Evolutionary conservation across 1,140 invertebrate species (phyloP), one percentile per base, ranked within the genome.

Genomic region (Drosophila micromelanica): DNA sequence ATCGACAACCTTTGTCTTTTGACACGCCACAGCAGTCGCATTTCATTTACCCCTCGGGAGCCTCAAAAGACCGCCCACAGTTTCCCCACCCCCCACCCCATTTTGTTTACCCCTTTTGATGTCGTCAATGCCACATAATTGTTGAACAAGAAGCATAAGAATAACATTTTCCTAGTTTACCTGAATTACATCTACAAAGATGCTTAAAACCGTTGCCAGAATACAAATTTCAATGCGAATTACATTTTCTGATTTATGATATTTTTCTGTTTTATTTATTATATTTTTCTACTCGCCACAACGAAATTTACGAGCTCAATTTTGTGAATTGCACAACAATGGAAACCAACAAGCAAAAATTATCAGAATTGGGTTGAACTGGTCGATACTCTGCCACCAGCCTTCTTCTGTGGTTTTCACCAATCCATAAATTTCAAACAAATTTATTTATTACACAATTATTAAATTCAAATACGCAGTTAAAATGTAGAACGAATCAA

Each of bases 211-310:
- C 23, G 12, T 27, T 48, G 46, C 17, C 27, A 65, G 46, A 48
- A 55, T 75, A 35, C 62, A 65, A 48, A 37, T 64, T 73, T 51
- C 57, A 73, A 60, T 54, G 17, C 37, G 11, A 38, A 12, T 65
- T 32, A 42, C 8, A 1, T 7, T 60, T 48, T 20, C 27, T 70
- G 74, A 77, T 77, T 77, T 77, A 77, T 77, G 52, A 55, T 73
- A 62, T 69, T 64, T 73, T 72, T 37, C 38, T 38, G 2, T 20
- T 20, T 64, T 74, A 74, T 77, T 77, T 77, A 77, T 74, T 54
- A 69, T 77, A 70, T 77, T 74, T 74, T 60, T 46, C 13, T 9
- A 17, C 8, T 4, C 38, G 46, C 42, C 54, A 73, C 13, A 46
- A 46, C 51, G 49, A 30, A 69, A 77, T 77, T 77, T 77, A 77